Evolutionary conservation across 2,888 invertebrate species (phyloP), one percentile per base, ranked within the genome.

Genomic region (Melieria picta): DNA sequence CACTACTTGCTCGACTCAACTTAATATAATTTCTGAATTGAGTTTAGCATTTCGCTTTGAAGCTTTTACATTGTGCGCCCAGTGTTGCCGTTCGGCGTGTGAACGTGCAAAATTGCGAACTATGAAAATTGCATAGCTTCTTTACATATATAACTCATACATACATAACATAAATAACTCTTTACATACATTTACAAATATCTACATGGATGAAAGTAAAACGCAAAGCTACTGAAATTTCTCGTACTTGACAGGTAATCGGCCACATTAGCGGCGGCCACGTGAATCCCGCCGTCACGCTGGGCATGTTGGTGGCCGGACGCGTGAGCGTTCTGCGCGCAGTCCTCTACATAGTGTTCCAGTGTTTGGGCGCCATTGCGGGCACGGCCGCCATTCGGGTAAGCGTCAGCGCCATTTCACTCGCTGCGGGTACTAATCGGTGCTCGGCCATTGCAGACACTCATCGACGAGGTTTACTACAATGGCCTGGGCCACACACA

Each of bases 231-330:
- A 30, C 30, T 30, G 30, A 30, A 30, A 30, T 30, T 46, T 46
- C 45, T 61, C 5, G 13, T 46, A 45, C 11, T 11, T 73, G 76
- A 78, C 66, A 95, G 94, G 90, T 92, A 65, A 90, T 96, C 78
- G 95, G 95, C 4, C 95, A 96, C 87, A 90, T 96, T 67, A 96
- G 95, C 72, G 96, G 97, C 3, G 95, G 94, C 9, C 97, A 97
- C 87, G 89, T 97, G 74, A 98, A 98, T 89, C 97, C 97, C 1
- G 97, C 97, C 0, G 95, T 98, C 57, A 97, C 97, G 5, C 85
- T 90, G 16, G 95, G 93, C 2, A 90, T 97, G 87, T 87, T 95
- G 68, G 91, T 92, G 10, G 91, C 93, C 7, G 94, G 96, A 7
- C 92, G 93, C 80, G 92, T 95, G 67, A 91, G 93, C 78, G 87